Evolutionary conservation across 1,140 invertebrate genomes (phyloP).

Genomic region (Drepana arcuata): DNA sequence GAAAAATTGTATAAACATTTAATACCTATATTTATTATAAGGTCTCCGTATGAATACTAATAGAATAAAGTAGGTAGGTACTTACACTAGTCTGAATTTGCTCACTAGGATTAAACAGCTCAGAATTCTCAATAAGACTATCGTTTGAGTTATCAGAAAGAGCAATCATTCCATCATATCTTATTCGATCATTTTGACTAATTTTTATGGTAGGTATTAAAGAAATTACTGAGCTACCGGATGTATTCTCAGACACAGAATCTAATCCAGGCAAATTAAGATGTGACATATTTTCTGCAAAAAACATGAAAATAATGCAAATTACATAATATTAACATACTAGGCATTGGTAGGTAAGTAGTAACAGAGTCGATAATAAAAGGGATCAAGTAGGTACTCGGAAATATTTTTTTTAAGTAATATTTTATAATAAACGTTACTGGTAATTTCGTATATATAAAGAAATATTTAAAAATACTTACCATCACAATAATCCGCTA

Average conservation of each 20-base stretch:
- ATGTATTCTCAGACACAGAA: background rate
- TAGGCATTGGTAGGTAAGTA: background rate
- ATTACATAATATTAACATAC: background rate
- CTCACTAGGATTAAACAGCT: background rate
- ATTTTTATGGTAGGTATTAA: background rate
- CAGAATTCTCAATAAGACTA: background rate
- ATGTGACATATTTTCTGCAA: background rate
- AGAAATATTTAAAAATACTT: background rate
- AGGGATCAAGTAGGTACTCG: background rate
- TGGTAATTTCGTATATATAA: background rate
- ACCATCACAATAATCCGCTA: background rate
- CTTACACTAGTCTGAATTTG: background rate
- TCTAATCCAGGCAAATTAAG: background rate
- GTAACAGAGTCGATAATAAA: background rate
- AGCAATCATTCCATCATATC: background rate
- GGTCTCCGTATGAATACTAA: background rate
- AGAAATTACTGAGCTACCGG: background rate
- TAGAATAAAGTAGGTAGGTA: background rate
- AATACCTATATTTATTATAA: background rate
- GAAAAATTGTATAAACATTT: background rate
- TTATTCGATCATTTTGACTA: background rate
- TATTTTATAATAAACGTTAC: background rate
- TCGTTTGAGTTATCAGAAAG: background rate
- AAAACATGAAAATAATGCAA: background rate
- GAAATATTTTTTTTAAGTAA: background rate